phyloP scores from a whole-genome alignment of 2,113 vertebrate species.

The Hydropotes inermis region DNA sequence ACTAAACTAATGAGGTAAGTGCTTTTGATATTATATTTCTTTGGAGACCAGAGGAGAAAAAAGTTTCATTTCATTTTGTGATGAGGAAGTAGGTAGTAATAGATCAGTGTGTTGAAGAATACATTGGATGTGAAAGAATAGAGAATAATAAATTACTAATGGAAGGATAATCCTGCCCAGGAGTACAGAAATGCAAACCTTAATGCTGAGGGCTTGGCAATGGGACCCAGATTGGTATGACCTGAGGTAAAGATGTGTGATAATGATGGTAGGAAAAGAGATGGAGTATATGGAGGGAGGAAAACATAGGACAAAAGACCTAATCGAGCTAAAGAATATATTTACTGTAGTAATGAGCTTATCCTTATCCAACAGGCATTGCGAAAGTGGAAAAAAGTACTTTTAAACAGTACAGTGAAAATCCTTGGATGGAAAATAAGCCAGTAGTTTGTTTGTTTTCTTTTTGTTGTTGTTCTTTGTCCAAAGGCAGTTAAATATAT shows the following conservation, averaged over 20 bases:
- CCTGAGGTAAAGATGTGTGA: background rate
- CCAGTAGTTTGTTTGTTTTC: background rate
- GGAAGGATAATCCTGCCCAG: background rate
- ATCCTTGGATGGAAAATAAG: background rate
- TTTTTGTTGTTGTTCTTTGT: background rate
- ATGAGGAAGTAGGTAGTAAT: background rate
- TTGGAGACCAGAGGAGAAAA: background rate
- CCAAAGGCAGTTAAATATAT: background rate
- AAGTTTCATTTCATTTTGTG: background rate
- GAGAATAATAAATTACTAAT: background rate
- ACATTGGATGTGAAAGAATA: background rate
- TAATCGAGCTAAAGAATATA: background rate
- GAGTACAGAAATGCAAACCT: background rate
- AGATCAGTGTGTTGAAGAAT: background rate
- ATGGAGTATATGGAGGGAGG: background rate
- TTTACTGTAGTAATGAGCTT: background rate
- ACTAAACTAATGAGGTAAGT: background rate
- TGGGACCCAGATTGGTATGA: background rate
- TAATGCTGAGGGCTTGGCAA: background rate
- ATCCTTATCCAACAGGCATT: background rate
- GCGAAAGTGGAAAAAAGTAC: background rate
- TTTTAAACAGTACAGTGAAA: background rate
- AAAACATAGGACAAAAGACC: background rate
- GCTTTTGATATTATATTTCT: background rate
- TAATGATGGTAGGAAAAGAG: background rate